These are phyloP conservation scores for Caenorhabditis sulstoni DNA, from an alignment of 2,888 invertebrate species.

Conservation along the genomic window DNA sequence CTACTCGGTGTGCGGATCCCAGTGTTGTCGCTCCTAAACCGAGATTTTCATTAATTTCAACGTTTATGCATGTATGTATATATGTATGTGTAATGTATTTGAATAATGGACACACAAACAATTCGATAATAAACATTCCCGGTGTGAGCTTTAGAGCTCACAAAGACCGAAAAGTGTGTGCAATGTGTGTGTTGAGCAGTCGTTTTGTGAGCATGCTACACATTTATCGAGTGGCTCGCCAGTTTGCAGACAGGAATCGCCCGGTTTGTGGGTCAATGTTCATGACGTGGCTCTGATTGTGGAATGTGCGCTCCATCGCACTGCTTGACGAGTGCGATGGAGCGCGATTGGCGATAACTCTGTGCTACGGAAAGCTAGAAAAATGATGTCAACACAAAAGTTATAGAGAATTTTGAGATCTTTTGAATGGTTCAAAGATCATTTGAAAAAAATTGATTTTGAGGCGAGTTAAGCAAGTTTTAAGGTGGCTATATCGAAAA, in stretches of 20 bases:
- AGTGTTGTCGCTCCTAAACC: slow-evolving; percentile 45
- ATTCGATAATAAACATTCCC: slow-evolving; percentile 30
- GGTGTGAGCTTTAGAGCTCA: slow-evolving; percentile 4
- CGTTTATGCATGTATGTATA: not conserved
- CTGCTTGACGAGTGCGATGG: no score
- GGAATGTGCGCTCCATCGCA: no score
- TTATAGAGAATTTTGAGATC: no score
- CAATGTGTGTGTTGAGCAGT: slow-evolving; percentile 5
- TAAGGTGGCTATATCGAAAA: no score
- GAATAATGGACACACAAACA: not conserved
- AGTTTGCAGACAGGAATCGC: slow-evolving; percentile 33
- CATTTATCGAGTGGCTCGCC: slow-evolving; percentile 33
- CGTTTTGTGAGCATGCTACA: slow-evolving; percentile 20
- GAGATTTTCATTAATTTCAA: no score
- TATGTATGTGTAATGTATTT: slow-evolving; percentile 1
- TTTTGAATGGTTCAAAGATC: no score
- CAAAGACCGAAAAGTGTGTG: slow-evolving; percentile 40
- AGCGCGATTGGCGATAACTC: no score
- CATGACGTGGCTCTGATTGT: slow-evolving; percentile 25
- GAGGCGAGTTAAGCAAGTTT: no score
- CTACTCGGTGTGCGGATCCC: slow-evolving; percentile 47
- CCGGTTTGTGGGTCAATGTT: slow-evolving; percentile 31
- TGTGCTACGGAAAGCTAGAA: no score
- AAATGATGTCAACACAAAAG: no score
- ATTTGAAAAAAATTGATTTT: no score